These are phyloP conservation scores for Felis catus DNA, from an alignment of 2,113 vertebrate species.

Conservation along the genomic window F.catus_Fca126_mat1.0 CM031425.1:27297501-27298000, in stretches of 20 bases:
- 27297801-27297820: too few relatives aligned
- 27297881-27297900: too few relatives aligned
- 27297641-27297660: not conserved
- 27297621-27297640: not conserved
- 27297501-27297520: not conserved
- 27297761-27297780: too few relatives aligned
- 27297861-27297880: too few relatives aligned
- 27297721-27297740: too few relatives aligned
- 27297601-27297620: not conserved
- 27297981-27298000: not conserved
- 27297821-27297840: too few relatives aligned
- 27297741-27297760: too few relatives aligned
- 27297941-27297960: not conserved
- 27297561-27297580: constrained; percentile 2
- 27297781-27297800: too few relatives aligned
- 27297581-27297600: not conserved
- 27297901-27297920: not conserved
- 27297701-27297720: too few relatives aligned
- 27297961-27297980: constrained; percentile 10
- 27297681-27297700: not conserved
- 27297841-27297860: too few relatives aligned
- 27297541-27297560: not conserved
- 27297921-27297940: constrained; percentile 48
- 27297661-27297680: not conserved
- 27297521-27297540: not conserved